Evolutionary conservation across 1,140 invertebrate species (phyloP), one percentile per base, ranked within the genome.

Genomic region (Drosophila novamexicana): DNA sequence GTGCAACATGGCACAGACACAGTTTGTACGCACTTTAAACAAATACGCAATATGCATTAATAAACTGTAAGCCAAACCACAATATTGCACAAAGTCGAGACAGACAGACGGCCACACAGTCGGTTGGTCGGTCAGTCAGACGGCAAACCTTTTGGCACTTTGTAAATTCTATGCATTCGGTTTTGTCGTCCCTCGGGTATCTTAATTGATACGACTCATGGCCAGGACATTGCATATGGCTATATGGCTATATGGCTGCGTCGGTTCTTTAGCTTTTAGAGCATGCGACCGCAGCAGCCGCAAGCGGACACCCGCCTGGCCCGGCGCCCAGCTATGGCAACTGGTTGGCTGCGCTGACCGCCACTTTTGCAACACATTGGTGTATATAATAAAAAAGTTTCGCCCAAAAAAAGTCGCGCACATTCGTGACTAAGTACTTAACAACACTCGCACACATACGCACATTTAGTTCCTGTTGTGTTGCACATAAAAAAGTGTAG

Each of bases 51-150:
- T 57, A 56, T 73, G 79, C 73, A 75, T 75, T 71, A 47, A 71
- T 75, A 79, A 88, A 83, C 42, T 79, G 76, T 79, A 79, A 77
- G 71, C 73, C 66, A 82, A 82, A 79, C 83, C 83, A 68, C 83
- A 86, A 75, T 65, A 81, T 70, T 22, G 69, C 37, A 67, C 54
- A 47, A 14, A 14, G 18, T 40, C 57, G 22, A 47, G 45, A 16
- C 53, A 50, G 22, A 39, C 36, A 12, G 56, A 54, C 47, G 22
- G 18, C 57, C 61, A 54, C 12, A 45, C 9, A 45, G 22, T 36
- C 47, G 47, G 42, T 45, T 36, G 36, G 45, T 6, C 18, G 44
- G 32, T n/a, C 22, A 36, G 22, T 18, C 12, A 54, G 50, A 16
- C 22, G 9, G 45, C 16, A 54, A 61, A 56, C 34, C 56, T 67